A percentile compares a stretch with the other conserved stretches of the same genome.
phyloP scores from a whole-genome alignment of 2,888 invertebrate genomes.

The Orchesella flavescens region DNA sequence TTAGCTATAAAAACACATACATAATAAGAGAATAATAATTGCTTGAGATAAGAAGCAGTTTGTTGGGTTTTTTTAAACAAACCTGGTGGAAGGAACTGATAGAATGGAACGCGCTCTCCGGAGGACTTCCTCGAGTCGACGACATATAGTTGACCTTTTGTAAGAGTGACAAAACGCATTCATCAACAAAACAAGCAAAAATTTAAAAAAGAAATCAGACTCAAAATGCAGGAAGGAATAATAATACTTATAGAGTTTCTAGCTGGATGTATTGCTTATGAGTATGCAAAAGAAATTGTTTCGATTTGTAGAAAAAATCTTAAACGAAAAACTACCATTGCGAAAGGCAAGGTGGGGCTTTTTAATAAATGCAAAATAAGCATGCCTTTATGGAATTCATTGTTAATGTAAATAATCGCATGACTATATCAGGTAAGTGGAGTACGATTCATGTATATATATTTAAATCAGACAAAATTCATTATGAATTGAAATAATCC shows the following conservation, averaged over 20 bases:
- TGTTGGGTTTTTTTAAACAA: conserved; percentile 27
- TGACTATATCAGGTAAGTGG: too few relatives aligned
- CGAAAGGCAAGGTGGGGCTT: too few relatives aligned
- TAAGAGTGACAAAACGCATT: background rate
- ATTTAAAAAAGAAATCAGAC: background rate
- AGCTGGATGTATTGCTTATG: too few relatives aligned
- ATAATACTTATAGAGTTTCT: too few relatives aligned
- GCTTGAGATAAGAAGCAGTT: background rate
- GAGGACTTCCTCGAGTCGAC: conserved; percentile 71
- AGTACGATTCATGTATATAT: too few relatives aligned
- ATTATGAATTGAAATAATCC: background rate
- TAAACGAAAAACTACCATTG: too few relatives aligned
- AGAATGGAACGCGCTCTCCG: conserved; percentile 70
- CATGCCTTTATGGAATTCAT: too few relatives aligned
- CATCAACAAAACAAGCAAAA: conserved; percentile 29
- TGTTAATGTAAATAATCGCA: too few relatives aligned
- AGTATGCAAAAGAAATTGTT: too few relatives aligned
- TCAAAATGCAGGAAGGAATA: conserved; percentile 6
- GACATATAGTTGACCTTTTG: conserved; percentile 72
- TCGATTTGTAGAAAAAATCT: background rate
- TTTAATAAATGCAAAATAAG: too few relatives aligned
- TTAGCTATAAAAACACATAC: background rate
- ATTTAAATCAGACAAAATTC: too few relatives aligned
- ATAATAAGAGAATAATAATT: background rate
- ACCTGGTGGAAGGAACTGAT: conserved; percentile 71